These are phyloP conservation scores for Agrotis clavis DNA, from an alignment of 2,888 invertebrate species.

Conservation along the genomic window DNA sequence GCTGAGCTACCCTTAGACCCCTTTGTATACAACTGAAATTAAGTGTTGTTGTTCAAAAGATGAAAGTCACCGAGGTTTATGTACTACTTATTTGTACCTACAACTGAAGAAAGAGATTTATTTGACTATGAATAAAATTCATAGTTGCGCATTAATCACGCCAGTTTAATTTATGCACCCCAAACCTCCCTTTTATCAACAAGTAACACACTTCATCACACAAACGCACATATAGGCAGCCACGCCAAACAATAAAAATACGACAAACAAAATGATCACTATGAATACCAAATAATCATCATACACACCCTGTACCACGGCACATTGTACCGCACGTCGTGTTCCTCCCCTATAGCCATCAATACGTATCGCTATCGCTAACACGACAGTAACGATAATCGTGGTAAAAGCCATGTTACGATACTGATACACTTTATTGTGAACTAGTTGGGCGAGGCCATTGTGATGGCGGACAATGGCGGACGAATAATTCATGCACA, in stretches of 20 bases:
- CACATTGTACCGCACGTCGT: neutral
- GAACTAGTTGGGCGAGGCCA: slow-evolving; percentile 26
- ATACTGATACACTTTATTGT: slow-evolving; percentile 46
- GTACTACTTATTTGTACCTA: neutral
- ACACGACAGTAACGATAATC: slow-evolving; percentile 18
- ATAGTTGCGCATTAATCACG: neutral
- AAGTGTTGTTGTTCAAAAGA: slow-evolving; percentile 14
- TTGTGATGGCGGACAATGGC: slow-evolving; percentile 21
- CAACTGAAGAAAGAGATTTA: neutral
- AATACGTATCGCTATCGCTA: slow-evolving; percentile 16
- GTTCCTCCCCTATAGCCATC: neutral
- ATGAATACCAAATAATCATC: slow-evolving; percentile 50
- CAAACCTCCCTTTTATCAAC: slow-evolving; percentile 4
- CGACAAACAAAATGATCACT: slow-evolving; percentile 30
- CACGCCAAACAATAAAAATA: slow-evolving; percentile 32
- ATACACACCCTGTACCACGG: slow-evolving; percentile 42
- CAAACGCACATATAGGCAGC: neutral
- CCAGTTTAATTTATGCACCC: neutral
- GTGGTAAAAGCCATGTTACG: slow-evolving; percentile 47
- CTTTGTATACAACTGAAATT: slow-evolving; percentile 1
- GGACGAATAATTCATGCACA: slow-evolving; percentile 8
- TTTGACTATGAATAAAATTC: neutral
- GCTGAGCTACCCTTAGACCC: neutral
- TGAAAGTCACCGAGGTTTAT: neutral
- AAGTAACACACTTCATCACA: slow-evolving; percentile 3